A percentile compares a stretch with the other conserved stretches of the same genome.
These are phyloP conservation scores for Hetaerina americana DNA, from an alignment of 1,140 invertebrate species.

Conservation along the genomic window DNA sequence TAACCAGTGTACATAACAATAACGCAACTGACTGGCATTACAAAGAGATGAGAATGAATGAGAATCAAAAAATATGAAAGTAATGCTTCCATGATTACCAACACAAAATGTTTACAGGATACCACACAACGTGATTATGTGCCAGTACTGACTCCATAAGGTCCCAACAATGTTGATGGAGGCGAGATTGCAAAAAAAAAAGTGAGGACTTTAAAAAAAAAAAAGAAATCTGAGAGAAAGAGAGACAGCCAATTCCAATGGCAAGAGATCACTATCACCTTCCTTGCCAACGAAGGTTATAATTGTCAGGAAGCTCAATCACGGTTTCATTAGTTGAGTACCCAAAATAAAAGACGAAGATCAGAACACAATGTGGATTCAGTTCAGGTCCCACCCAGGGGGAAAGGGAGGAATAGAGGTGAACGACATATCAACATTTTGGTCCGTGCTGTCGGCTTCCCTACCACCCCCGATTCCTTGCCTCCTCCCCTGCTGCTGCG, in stretches of 20 bases:
- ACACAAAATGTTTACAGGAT: neutral
- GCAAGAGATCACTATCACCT: neutral
- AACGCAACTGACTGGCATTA: neutral
- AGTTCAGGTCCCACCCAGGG: slow-evolving; percentile 2
- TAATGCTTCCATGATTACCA: neutral
- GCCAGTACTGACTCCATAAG: neutral
- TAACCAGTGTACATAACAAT: neutral
- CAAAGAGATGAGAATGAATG: neutral
- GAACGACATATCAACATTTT: neutral
- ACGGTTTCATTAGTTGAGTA: neutral
- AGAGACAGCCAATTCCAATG: neutral
- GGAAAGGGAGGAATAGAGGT: slow-evolving; percentile 1
- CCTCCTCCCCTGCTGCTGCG: neutral
- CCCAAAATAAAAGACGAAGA: neutral
- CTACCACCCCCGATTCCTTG: neutral
- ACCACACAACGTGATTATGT: neutral
- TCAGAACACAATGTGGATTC: neutral
- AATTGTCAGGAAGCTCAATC: neutral
- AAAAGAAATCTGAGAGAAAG: neutral
- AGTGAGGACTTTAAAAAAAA: neutral
- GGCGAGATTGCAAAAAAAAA: neutral
- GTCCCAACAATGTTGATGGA: neutral
- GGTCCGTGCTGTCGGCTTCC: neutral
- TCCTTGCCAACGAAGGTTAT: neutral
- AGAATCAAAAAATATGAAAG: neutral